These are phyloP conservation scores for Psilopogon haemacephalus DNA, from an alignment of 2,113 vertebrate species.

Conservation along the genomic window DNA sequence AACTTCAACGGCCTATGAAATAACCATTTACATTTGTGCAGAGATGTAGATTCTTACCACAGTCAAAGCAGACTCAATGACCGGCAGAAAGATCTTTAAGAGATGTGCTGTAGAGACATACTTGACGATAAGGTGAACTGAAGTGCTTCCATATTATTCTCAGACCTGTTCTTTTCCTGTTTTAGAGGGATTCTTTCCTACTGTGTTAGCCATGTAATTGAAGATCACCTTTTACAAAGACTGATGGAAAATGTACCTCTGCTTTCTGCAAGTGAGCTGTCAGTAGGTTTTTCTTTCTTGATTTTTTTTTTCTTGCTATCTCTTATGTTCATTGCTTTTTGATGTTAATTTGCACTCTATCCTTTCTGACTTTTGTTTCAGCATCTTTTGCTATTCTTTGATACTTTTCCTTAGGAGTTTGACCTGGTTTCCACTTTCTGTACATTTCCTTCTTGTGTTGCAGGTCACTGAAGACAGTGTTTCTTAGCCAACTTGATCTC, in stretches of 20 bases:
- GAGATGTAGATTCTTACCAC: neutral
- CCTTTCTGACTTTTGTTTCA: neutral
- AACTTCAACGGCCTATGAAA: neutral
- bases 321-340: neutral
- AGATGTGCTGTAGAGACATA: neutral
- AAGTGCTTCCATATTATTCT: neutral
- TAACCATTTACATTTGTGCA: neutral
- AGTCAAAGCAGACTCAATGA: neutral
- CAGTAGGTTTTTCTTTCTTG: neutral
- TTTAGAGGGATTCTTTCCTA: neutral
- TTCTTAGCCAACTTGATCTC: constrained; percentile 10
- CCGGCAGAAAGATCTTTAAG: neutral
- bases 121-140: neutral
- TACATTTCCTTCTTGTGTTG: constrained; percentile 44
- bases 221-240: neutral
- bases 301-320: neutral
- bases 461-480: neutral
- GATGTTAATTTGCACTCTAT: neutral
- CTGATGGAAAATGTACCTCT: neutral
- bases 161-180: neutral
- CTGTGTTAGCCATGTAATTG: neutral
- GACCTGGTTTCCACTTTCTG: constrained; percentile 36
- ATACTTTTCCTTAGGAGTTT: neutral
- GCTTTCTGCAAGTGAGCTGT: neutral
- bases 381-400: neutral